These are phyloP conservation scores for Cinclus cinclus DNA, from an alignment of 2,113 vertebrate species.

Conservation along the genomic window DNA sequence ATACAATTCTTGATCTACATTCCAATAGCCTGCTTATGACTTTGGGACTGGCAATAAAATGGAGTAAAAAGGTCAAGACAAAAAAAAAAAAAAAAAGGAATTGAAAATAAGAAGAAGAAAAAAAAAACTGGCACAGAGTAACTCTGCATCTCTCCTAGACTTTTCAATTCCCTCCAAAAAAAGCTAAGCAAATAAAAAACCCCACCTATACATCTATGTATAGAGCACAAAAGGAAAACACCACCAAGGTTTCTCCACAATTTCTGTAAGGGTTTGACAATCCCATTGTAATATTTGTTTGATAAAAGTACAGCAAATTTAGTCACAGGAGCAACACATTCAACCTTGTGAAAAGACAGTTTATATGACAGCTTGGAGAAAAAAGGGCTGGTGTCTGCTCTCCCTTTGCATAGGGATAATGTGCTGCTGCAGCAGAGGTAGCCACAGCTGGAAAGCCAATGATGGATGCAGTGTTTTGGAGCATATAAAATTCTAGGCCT, in stretches of 20 bases:
- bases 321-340: not conserved
- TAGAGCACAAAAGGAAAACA: not conserved
- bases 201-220: not conserved
- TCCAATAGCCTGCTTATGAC: not conserved
- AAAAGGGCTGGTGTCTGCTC: not conserved
- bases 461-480: not conserved
- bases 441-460: not conserved
- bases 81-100: not conserved
- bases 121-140: not conserved
- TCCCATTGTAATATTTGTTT: not conserved
- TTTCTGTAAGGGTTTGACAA: not conserved
- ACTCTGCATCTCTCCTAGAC: not conserved
- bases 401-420: not conserved
- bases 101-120: not conserved
- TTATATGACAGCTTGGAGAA: not conserved
- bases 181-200: not conserved
- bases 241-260: not conserved
- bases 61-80: not conserved
- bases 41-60: slow-evolving; percentile 21
- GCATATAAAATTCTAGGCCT: not conserved
- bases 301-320: not conserved
- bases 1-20: not conserved
- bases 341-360: not conserved
- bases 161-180: not conserved
- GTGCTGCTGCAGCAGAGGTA: not conserved